Base-by-base conservation (phyloP, 1,140 invertebrate species). In the Phymastichus coffea region DNA sequence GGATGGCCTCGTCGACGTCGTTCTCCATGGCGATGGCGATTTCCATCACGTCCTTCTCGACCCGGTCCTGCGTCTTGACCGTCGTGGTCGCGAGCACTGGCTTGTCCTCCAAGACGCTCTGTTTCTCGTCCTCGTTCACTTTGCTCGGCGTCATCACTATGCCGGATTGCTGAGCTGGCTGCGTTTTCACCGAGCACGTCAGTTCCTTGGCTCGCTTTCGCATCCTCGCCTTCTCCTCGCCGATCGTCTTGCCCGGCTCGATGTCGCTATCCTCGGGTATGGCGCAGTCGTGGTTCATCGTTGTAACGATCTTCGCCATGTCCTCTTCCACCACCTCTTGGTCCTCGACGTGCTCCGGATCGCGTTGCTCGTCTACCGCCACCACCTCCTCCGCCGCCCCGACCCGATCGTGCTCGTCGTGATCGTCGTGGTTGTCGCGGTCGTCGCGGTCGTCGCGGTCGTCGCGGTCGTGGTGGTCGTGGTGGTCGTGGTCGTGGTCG, bases 11-110 rank as follows among this genome's bases (percentile, higher is more conserved):
- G 48, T 73, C 72, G 3, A 76, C 55, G 17, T 80, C 70, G 57
- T 73, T 77, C 56, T 77, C 75, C 55, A 77, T 73, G 4, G 71
- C 70, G 38, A 72, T 66, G 3, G 70, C 63, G 22, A 59, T 65
- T 43, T 76, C 74, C 8, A 73, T 70, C 3, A 79, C 58, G 1
- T 74, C 68, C 19, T 68, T 68, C 14, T 77, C 72, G 3, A 71
- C 60, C 6, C 67, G 63, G 52, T 80, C 77, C 35, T 80, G 78
- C 1, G 74, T 80, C 51, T 77, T 73, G 12, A 80, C 77, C 4
- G 77, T 80, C 10, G 69, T 65, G 0, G 66, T 71, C 28, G 28
- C 28, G 28, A 7, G 6, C 19, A 64, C 61, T 0, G 66, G 58
- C 37, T 66, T 65, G 10, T 68, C 52, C 38, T 69, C 62, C 25